Conservation (phyloP, 1,140 invertebrate genomes). For the Plectrocnemia conspersa region DNA sequence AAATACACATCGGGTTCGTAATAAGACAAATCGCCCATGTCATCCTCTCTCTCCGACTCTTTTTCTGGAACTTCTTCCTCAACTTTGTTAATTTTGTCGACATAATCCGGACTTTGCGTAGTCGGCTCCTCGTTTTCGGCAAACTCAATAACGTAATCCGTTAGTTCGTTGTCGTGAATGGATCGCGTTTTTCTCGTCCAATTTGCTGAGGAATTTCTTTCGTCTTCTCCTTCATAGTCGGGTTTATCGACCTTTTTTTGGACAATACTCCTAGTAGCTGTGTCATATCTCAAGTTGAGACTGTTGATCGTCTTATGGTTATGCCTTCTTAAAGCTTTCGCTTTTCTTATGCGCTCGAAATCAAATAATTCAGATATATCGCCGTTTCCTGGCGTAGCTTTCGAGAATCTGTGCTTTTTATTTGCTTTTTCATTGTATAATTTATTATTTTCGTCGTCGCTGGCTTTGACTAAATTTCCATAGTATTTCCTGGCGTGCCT, state of each 20-base stretch:
- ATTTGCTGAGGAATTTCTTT: neutral
- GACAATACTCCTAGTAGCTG: constrained; percentile 25
- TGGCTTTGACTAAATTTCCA: constrained; percentile 6
- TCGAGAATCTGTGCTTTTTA: neutral
- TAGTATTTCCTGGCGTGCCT: constrained; percentile 31
- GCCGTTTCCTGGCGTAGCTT: constrained; percentile 12
- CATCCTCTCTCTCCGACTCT: constrained; percentile 31
- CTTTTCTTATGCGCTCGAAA: constrained; percentile 24
- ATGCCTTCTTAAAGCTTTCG: constrained; percentile 25
- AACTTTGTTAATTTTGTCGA: neutral
- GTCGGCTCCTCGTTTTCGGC: neutral
- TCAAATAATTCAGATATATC: constrained; percentile 30
- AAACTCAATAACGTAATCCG: constrained; percentile 23
- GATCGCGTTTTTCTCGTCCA: constrained; percentile 7
- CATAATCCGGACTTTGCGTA: neutral
- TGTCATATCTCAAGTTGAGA: constrained; percentile 29
- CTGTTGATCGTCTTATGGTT: constrained; percentile 33
- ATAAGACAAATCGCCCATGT: constrained; percentile 32
- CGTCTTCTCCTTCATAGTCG: constrained; percentile 9
- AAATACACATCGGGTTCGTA: constrained; percentile 24
- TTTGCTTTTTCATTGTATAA: neutral
- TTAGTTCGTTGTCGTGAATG: constrained; percentile 2
- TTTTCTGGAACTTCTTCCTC: neutral
- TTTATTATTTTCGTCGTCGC: neutral
- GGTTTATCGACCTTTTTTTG: constrained; percentile 27